phyloP scores from a whole-genome alignment of 2,113 vertebrate genomes.

The Calyptomena viridis region DNA sequence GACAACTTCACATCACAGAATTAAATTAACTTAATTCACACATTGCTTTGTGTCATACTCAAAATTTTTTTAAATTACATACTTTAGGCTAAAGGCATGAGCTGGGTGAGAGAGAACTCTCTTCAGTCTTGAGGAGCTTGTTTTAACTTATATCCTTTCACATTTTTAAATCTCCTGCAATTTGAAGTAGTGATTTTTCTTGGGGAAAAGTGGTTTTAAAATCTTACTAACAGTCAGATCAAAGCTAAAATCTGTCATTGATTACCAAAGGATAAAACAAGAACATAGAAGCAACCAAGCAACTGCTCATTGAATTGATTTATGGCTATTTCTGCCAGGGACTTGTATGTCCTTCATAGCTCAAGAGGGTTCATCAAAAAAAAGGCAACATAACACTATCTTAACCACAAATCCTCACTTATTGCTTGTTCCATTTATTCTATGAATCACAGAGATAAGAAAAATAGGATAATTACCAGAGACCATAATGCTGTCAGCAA shows the following conservation, averaged over 20 bases:
- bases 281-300: neutral
- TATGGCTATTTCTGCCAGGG: neutral
- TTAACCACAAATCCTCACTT: neutral
- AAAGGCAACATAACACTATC: neutral
- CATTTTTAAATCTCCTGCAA: neutral
- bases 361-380: neutral
- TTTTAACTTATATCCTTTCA: neutral
- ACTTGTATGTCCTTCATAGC: neutral
- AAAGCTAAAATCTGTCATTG: neutral
- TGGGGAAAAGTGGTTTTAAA: neutral
- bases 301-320: neutral
- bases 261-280: neutral
- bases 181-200: neutral
- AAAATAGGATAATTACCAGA: neutral
- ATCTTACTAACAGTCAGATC: neutral
- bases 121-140: neutral
- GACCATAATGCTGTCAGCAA: neutral
- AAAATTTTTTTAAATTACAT: neutral
- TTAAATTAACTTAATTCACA: neutral
- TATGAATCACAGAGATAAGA: neutral
- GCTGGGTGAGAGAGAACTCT: neutral
- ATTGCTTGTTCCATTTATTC: neutral
- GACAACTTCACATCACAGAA: neutral
- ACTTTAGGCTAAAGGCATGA: neutral
- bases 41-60: neutral